Base-by-base conservation (phyloP, 2,113 vertebrate species). In the Pomatostomus ruficeps region DNA sequence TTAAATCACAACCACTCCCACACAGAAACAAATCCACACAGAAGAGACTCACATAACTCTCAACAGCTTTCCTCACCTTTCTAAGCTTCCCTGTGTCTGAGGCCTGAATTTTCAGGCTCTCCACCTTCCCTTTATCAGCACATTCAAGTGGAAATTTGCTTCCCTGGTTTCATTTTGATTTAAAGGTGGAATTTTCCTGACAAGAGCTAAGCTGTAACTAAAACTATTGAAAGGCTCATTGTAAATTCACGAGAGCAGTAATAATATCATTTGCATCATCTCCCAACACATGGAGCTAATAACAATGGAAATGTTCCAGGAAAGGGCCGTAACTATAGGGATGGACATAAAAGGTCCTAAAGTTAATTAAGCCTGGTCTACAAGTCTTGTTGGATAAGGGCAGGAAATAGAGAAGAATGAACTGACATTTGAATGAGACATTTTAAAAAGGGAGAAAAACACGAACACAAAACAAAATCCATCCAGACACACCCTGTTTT, bases 351-450 rank as follows among this genome's bases (percentile, higher is more conserved):
- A 95, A 95, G 82, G 91, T 86, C 91, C 70, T 45, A 70, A 93
- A 89, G 81, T 85, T 94, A 94, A 97, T 94, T 88, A 91, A 85
- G 51, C 35, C 38, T 80, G 81, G 51, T 76, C 78, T 90, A 78
- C 59, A 89, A 88, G 57, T n/a, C 72, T 62, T 43, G 71, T 23
- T 95, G 78, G 92, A 83, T 74, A 96, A 80, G 63, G 61, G 43
- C 93, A 95, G 95, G 95, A 97, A 96, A 91, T 9, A 84, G 65
- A 84, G 82, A 96, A 97, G 82, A 97, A 96, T 96, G 73, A 95
- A 77, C 65, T 85, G 93, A 81, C 78, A 88, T 96, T 95, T 95
- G 85, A 95, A 91, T 93, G 28, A 85, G 71, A 63, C 14, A 28
- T 85, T 91, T 82, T 42, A 8, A 63, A 96, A 96, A 63, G 24